Base-by-base conservation (phyloP, 30 jellyfish, hydroid and myxozoan species). In the Cassiopea xamachana region DNA sequence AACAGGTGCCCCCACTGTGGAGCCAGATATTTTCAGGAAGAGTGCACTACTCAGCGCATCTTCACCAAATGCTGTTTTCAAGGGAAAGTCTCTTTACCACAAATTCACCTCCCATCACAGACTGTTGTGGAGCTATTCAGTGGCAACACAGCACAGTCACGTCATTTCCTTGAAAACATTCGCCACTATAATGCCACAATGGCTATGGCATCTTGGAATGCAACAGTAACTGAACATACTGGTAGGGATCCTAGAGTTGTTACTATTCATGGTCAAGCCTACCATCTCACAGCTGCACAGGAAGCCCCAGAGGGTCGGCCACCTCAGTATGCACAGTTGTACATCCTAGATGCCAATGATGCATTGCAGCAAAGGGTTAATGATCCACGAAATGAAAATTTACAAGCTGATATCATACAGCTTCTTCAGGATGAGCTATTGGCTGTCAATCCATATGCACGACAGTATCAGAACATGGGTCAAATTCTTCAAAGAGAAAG, bases 231-330 rank as follows among this genome's bases (percentile, higher is more conserved):
- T 16, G 55, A 60, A n/a, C 93, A 47, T 74, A 1, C 89, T 48
- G 89, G 81, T 72, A 73, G 93, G 1, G 83, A 89, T 8, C 92
- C 92, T 3, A 69, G 18, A 48, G 78, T 70, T 61, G 61, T 85
- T 0, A 85, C 89, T 12, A 85, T 77, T 55, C 90, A 87, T 48
- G 90, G 94, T 16, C 94, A 87, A 77, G 61, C 83, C 83, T 75
- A 87, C 90, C 89, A 75, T 49, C 49, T 87, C 75, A 85, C 87
- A 85, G 64, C 76, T 85, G 77, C 58, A 1, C 64, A 61, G 50
- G 89, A 85, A 9, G 77, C 94, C 8, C 84, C 71, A 39, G 68
- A 76, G 18, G 90, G 90, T 60, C 46, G 76, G 59, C 60, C 73
- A 13, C 90, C 81, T 14, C 94, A 77, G 60, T 87, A 75, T 87